phyloP scores from a whole-genome alignment of 2,888 invertebrate species.

The Caenorhabditis sp. region DNA sequence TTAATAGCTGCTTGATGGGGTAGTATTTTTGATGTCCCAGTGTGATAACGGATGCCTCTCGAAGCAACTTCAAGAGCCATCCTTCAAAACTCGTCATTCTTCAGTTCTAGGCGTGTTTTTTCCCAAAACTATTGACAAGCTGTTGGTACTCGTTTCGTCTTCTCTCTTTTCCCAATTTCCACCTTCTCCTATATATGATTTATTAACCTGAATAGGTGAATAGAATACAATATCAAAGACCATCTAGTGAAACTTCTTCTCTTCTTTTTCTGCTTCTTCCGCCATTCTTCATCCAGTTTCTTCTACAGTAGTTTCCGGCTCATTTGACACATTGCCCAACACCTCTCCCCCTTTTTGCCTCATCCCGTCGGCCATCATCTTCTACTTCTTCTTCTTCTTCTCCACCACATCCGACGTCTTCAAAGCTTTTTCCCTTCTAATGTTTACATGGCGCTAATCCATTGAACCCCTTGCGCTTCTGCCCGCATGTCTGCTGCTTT shows the following conservation, averaged over 20 bases:
- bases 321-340: slow-evolving; percentile 27
- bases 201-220: slow-evolving; percentile 1
- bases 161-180: slow-evolving; percentile 6
- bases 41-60: not conserved
- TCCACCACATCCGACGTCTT: slow-evolving; percentile 21
- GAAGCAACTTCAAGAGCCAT: not conserved
- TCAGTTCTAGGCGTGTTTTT: not conserved
- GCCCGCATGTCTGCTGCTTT: slow-evolving; percentile 8
- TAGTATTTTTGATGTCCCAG: not conserved
- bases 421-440: slow-evolving; percentile 22
- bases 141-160: slow-evolving; percentile 10
- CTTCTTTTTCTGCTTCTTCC: slow-evolving; percentile 7
- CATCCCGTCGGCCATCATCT: slow-evolving; percentile 9
- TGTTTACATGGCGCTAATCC: slow-evolving; percentile 24
- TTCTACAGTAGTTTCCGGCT: slow-evolving; percentile 35
- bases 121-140: not conserved
- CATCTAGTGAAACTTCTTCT: slow-evolving; percentile 12
- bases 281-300: not conserved
- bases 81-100: not conserved
- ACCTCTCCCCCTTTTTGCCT: slow-evolving; percentile 13
- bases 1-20: not conserved
- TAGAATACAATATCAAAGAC: slow-evolving; percentile 12
- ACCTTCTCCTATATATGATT: slow-evolving; percentile 8
- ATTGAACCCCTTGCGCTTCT: slow-evolving; percentile 17
- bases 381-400: slow-evolving; percentile 17